Evolutionary conservation across 2,888 invertebrate species (phyloP), one percentile per base, ranked within the genome.

Genomic region (Cheilosia vernalis): DNA sequence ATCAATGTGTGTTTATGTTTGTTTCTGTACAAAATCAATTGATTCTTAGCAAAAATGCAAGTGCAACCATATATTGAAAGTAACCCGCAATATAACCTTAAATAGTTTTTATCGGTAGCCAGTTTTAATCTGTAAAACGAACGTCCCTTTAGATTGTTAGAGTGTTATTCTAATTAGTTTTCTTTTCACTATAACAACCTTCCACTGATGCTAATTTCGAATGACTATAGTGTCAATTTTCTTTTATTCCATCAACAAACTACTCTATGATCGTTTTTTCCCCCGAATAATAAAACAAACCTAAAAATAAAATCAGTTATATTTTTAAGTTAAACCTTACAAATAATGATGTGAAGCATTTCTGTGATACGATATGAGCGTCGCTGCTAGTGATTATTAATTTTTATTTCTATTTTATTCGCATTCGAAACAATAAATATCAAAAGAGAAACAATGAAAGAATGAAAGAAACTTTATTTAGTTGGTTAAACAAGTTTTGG

Each of bases 311-410:
- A 60, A 30, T 19, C 30, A 19, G 5, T n/a, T 44, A n/a, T 10
- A 4, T 56, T 55, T 53, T 73, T 73, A 40, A 56, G 30, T 61
- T 44, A 56, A 49, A 80, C 77, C 60, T 76, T 72, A 61, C 66
- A 73, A 21, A 21, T 61, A 78, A 66, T 72, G 77, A 87, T 88
- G 88, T 87, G 89, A 90, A 91, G 92, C 91, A 90, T 91, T 91
- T 90, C 91, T 91, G 92, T 92, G 92, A 92, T 92, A 91, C 91
- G 91, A 90, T 91, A 90, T 91, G 91, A 90, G 91, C 90, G 87
- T 74, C 82, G 49, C 49, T 82, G 80, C 86, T 87, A 80, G 87
- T 87, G 86, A 80, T 87, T 83, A 64, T 79, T 78, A 67, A 69
- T 73, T 67, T 61, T 85, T 55, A 61, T 21, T 51, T 76, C 63